A percentile compares a stretch with the other conserved stretches of the same genome.
phyloP scores from a whole-genome alignment of 1,140 invertebrate genomes.

The Eumaeus atala region DNA sequence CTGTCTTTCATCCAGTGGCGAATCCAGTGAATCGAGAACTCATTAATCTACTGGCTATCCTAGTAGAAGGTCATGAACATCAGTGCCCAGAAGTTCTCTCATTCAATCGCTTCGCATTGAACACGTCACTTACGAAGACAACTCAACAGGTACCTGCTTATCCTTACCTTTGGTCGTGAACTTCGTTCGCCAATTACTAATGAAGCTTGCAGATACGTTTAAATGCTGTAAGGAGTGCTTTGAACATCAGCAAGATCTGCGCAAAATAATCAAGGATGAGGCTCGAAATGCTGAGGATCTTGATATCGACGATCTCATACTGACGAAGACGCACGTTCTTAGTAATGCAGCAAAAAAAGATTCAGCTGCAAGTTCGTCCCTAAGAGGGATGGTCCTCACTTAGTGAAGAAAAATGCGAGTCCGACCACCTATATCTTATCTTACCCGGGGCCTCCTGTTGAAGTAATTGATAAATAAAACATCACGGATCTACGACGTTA shows the following conservation, averaged over 20 bases:
- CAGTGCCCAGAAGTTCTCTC: slow-evolving; percentile 22
- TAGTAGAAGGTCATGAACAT: slow-evolving; percentile 26
- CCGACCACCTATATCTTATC: slow-evolving; percentile 33
- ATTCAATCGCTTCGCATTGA: slow-evolving; percentile 27
- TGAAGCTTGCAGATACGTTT: slow-evolving; percentile 17
- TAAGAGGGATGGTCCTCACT: slow-evolving; percentile 25
- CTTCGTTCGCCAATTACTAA: slow-evolving; percentile 22
- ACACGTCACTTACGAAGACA: slow-evolving; percentile 12
- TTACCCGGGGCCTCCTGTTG: background rate
- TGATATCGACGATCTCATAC: slow-evolving; percentile 21
- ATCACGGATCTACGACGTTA: background rate
- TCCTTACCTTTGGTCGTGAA: slow-evolving; percentile 23
- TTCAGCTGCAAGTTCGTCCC: slow-evolving; percentile 26
- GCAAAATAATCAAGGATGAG: slow-evolving; percentile 17
- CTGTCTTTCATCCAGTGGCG: slow-evolving; percentile 29
- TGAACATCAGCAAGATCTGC: too few species aligned
- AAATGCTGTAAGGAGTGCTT: slow-evolving; percentile 2
- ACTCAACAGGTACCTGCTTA: slow-evolving; percentile 20
- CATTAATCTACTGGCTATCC: slow-evolving; percentile 16
- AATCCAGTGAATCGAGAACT: slow-evolving; percentile 34
- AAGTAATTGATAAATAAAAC: background rate
- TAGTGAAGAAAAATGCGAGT: slow-evolving; percentile 18
- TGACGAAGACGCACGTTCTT: slow-evolving; percentile 23
- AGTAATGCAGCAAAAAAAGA: slow-evolving; percentile 23
- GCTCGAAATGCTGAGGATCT: background rate